Percentiles rank a stretch among this genome's conserved stretches.
Conservation (phyloP, 2,797 vertebrate species). For the Pogonophryne albipinna region DNA sequence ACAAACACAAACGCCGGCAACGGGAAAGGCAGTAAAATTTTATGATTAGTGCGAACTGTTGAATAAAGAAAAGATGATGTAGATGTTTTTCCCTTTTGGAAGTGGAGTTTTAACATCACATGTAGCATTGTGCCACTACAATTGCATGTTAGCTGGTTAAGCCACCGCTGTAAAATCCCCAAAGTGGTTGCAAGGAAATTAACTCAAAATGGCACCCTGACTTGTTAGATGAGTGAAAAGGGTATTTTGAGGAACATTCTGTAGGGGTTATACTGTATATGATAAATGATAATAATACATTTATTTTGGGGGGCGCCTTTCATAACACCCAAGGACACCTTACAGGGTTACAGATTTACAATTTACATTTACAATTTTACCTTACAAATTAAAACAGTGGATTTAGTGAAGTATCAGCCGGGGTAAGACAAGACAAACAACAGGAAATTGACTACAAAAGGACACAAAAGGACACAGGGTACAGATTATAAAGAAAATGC, state of each 20-base stretch:
- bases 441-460: too few relatives aligned
- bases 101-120: neutral
- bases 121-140: neutral
- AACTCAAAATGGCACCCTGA: constrained; percentile 3
- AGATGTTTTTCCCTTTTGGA: neutral
- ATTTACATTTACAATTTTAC: too few relatives aligned
- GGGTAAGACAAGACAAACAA: too few relatives aligned
- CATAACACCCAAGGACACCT: too few relatives aligned
- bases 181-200: neutral
- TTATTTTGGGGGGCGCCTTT: too few relatives aligned
- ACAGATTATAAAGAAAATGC: too few relatives aligned
- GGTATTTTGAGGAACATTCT: neutral
- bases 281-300: too few relatives aligned
- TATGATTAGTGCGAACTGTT: neutral
- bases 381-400: too few relatives aligned
- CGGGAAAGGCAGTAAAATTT: neutral
- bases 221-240: neutral
- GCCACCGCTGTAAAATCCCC: neutral
- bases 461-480: too few relatives aligned
- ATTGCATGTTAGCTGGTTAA: neutral
- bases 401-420: too few relatives aligned
- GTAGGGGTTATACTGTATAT: neutral
- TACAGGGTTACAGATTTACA: too few relatives aligned
- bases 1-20: too few relatives aligned
- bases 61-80: neutral